phyloP scores from a whole-genome alignment of 2,113 vertebrate species.

The Todiramphus chloris region DNA sequence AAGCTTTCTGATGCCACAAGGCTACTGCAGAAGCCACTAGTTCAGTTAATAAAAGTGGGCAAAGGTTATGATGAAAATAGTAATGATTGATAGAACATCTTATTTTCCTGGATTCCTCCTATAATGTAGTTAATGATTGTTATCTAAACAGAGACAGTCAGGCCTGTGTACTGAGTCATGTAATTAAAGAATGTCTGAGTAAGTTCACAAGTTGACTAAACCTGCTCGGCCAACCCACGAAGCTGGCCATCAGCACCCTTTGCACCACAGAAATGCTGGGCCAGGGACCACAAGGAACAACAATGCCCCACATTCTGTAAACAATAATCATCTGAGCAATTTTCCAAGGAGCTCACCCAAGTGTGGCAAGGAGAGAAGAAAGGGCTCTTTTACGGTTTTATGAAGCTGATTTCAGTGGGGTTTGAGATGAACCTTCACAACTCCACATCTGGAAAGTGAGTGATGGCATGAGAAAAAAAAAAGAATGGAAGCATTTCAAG shows the following conservation, averaged over 20 bases:
- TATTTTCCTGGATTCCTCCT: not conserved
- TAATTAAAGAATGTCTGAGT: not conserved
- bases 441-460: not conserved
- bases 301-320: not conserved
- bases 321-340: not conserved
- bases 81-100: not conserved
- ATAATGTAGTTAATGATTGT: not conserved
- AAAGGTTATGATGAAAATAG: not conserved
- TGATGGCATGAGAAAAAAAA: not conserved
- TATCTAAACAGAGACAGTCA: not conserved
- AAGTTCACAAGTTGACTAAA: not conserved
- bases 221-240: not conserved
- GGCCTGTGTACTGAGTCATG: not conserved
- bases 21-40: not conserved
- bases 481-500: not conserved
- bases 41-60: not conserved
- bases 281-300: not conserved
- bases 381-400: not conserved
- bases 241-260: not conserved
- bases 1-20: not conserved
- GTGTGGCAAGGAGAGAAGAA: not conserved
- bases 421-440: not conserved
- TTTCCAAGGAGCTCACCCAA: not conserved
- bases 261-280: not conserved
- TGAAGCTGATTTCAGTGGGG: not conserved